These are phyloP conservation scores for Malthinus flaveolus DNA, from an alignment of 2,888 invertebrate species.

Conservation along the genomic window DNA sequence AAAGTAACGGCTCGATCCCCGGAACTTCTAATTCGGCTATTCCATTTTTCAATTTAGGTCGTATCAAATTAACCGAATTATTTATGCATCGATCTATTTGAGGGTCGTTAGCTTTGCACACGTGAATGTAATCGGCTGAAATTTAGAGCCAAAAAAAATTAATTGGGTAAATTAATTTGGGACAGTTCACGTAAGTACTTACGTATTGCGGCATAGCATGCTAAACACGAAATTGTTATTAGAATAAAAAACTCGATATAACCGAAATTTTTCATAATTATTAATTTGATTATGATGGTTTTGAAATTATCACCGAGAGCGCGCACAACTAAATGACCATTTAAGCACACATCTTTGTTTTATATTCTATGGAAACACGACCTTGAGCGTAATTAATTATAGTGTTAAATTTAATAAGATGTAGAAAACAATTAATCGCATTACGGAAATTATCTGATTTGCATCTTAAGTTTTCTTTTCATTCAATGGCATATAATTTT, in stretches of 20 bases:
- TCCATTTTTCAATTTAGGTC: constrained; percentile 49
- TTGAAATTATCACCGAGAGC: background rate
- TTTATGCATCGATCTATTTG: constrained; percentile 49
- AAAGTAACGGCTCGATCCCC: constrained; percentile 56
- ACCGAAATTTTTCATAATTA: background rate
- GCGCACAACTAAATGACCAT: background rate
- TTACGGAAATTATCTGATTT: background rate
- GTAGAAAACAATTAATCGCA: background rate
- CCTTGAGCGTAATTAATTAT: constrained; percentile 2
- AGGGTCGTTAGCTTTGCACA: constrained; percentile 47
- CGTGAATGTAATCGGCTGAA: constrained; percentile 49
- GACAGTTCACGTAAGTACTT: background rate
- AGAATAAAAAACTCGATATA: background rate
- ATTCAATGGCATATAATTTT: constrained; percentile 2
- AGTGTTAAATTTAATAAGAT: background rate
- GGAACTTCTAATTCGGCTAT: constrained; percentile 61
- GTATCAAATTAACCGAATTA: constrained; percentile 47
- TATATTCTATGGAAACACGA: background rate
- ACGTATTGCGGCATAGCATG: background rate
- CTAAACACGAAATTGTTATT: background rate
- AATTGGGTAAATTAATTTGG: background rate
- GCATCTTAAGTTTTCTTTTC: constrained; percentile 2
- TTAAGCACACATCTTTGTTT: background rate
- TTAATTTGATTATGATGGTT: no score
- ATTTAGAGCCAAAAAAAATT: constrained; percentile 11